Base-by-base conservation (phyloP, 1,140 invertebrate species). In the Aphis craccivora region DNA sequence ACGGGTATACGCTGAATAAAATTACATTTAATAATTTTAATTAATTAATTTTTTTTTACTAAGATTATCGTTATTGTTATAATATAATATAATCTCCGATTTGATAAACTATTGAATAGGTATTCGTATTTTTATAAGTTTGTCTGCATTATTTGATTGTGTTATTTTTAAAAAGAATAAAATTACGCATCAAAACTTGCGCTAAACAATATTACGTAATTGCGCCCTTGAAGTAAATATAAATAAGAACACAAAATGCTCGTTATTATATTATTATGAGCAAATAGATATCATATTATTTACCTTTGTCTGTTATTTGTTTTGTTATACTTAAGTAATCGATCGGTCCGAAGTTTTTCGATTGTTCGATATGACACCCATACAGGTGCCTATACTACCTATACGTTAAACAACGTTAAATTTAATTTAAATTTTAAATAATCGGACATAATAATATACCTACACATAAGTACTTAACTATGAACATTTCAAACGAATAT, bases 251-350 rank as follows among this genome's bases (percentile, higher is more conserved):
- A 45, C 3, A 87, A 87, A 87, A 25, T 25, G 23, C 23, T 25
- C 37, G 23, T 84, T 84, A 87, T 87, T 87, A 87, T 45, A n/a
- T 30, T 87, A 87, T 87, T 45, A 30, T 43, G 3, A 87, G 22
- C 14, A 37, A 86, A 86, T 86, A 18, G 43, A 87, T 45, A 87
- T 76, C 60, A 45, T 87, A 87, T 87, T 84, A 30, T 87, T 87
- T 48, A 87, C 84, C n/a, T 30, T 87, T 87, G 83, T 84, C 37
- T 84, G 84, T 87, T 87, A 84, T 84, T 84, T 84, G 83, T 84
- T 84, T 84, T 40, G 83, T 84, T 84, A 84, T 23, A 87, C 37
- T 40, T 86, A 43, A 25, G 37, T 86, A 86, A 86, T 86, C 83
- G 30, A 35, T 35, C 2, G 37, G 81, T 40, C 7, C 22, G 37